Conservation (phyloP, 2,113 vertebrate species). For the Macroglossus sobrinus region DNA sequence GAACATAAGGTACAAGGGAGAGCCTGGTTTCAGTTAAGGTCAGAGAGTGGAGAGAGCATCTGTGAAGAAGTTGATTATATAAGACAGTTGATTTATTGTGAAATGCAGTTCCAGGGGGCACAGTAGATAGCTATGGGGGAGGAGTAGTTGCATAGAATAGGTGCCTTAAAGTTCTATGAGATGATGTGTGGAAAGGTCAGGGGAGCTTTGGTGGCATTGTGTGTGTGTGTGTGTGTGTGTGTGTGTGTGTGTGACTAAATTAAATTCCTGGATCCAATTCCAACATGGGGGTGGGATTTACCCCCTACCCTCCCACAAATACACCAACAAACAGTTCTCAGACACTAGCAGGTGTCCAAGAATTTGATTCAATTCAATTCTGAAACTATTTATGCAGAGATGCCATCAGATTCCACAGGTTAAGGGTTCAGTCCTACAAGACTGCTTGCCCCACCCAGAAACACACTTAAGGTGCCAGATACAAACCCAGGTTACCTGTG, state of each 20-base stretch:
- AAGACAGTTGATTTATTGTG: background rate
- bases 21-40: background rate
- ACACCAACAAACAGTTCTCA: background rate
- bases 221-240: background rate
- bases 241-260: background rate
- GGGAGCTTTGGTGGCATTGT: background rate
- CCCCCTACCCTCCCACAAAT: background rate
- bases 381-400: background rate
- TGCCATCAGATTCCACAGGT: background rate
- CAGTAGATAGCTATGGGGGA: background rate
- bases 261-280: background rate
- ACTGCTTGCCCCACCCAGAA: background rate
- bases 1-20: background rate
- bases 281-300: background rate
- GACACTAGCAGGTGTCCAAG: background rate
- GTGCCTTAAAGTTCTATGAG: background rate
- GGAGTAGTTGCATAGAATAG: background rate
- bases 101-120: background rate
- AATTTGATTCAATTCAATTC: background rate
- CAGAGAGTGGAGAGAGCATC: background rate
- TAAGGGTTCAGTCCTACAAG: background rate
- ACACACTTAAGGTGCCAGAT: background rate
- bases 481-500: background rate
- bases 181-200: background rate
- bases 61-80: background rate